Percentiles rank a stretch among this genome's conserved stretches.
Evolutionary conservation across 2,888 invertebrate genomes (phyloP).

Genomic region (Anticlea derivata): DNA sequence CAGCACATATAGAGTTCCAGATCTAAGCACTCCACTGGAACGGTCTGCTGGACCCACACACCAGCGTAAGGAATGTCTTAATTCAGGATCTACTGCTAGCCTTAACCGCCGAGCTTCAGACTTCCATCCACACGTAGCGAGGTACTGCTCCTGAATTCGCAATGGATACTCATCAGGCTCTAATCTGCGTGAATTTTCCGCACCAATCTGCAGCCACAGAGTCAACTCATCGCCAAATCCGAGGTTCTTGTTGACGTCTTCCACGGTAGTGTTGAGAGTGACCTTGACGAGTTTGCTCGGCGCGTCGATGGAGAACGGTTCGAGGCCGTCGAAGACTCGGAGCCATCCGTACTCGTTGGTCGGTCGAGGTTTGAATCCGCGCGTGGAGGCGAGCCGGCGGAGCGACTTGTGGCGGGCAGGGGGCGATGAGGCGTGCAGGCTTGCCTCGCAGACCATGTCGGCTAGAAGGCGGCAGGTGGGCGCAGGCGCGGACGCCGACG

Average conservation of each 20-base stretch:
- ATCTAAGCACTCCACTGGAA: conserved; percentile 67
- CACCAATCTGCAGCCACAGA: conserved; percentile 83
- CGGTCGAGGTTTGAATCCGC: conserved; percentile 70
- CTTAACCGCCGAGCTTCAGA: conserved; percentile 84
- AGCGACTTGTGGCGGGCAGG: conserved; percentile 73
- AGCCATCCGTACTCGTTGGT: conserved; percentile 83
- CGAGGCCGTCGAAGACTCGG: conserved; percentile 84
- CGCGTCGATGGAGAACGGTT: conserved; percentile 75
- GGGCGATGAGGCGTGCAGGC: conserved; percentile 79
- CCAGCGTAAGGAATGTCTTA: conserved; percentile 85
- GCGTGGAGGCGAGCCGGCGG: conserved; percentile 77
- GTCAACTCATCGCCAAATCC: conserved; percentile 77
- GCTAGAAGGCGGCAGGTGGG: conserved; percentile 62
- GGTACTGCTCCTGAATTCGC: conserved; percentile 85
- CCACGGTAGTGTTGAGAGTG: conserved; percentile 82
- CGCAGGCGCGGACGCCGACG: conserved; percentile 63
- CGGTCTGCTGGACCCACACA: conserved; percentile 84
- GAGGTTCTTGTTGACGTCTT: conserved; percentile 77
- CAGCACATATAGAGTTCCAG: conserved; percentile 83
- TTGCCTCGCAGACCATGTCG: conserved; percentile 79
- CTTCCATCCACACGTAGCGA: conserved; percentile 84
- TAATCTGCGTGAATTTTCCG: conserved; percentile 81
- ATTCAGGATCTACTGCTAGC: conserved; percentile 86
- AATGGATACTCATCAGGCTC: conserved; percentile 82
- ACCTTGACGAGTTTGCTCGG: conserved; percentile 83